Conservation (phyloP, 1,140 invertebrate species). For the Holotrichia oblita region DNA sequence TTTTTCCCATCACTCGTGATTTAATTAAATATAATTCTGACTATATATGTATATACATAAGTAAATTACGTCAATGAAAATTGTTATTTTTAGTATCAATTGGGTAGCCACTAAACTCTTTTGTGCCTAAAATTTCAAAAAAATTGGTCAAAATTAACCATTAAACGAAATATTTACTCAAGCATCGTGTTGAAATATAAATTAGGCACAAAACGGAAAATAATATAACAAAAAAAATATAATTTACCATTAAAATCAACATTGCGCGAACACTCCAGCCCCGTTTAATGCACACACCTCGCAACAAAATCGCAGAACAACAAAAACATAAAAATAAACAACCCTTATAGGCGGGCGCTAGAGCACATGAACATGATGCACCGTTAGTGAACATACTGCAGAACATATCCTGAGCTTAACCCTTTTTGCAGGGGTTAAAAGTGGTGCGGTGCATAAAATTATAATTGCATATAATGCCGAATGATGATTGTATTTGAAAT, state of each 20-base stretch:
- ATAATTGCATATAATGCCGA: conserved; percentile 6
- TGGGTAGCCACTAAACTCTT: no score
- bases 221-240: conserved; percentile 26
- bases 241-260: conserved; percentile 30
- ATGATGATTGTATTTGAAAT: conserved; percentile 36
- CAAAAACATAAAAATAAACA: conserved; percentile 14
- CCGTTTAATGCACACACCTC: conserved; percentile 9
- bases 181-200: not conserved
- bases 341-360: not conserved
- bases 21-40: no score
- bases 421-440: conserved; percentile 28
- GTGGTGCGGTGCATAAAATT: conserved; percentile 37
- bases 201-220: not conserved
- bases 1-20: no score
- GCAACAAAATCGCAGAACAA: not conserved
- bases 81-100: no score
- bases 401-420: not conserved
- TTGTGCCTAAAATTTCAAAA: no score
- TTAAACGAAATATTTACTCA: no score
- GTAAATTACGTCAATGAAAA: no score
- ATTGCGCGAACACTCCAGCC: not conserved
- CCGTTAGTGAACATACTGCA: conserved; percentile 13
- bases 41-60: no score
- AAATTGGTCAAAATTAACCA: no score
- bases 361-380: conserved; percentile 21